Conservation (phyloP, 2,888 invertebrate genomes). For the Mythimna loreyi region DNA sequence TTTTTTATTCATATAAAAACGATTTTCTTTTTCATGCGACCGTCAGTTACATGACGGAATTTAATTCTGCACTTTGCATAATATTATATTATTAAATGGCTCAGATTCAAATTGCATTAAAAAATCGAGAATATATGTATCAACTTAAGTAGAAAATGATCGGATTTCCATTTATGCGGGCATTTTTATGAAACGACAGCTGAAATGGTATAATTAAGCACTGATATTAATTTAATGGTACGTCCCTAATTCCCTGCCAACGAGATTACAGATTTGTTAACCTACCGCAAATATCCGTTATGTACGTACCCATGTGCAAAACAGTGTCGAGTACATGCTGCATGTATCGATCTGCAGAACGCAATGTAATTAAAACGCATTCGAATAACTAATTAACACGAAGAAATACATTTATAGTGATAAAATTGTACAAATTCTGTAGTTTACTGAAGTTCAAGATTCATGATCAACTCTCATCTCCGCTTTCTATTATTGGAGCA, state of each 20-base stretch:
- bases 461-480: conserved; percentile 32
- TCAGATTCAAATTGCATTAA: background rate
- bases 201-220: conserved; percentile 50
- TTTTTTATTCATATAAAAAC: background rate
- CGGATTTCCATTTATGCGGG: conserved; percentile 17
- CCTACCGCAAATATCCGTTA: conserved; percentile 20
- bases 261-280: conserved; percentile 50
- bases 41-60: background rate
- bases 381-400: background rate
- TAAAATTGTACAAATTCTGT: conserved; percentile 11
- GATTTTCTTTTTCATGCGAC: background rate
- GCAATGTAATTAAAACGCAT: conserved; percentile 11
- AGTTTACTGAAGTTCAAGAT: conserved; percentile 14
- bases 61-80: background rate
- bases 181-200: conserved; percentile 33
- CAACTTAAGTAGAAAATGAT: conserved; percentile 8
- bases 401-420: background rate
- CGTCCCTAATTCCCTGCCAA: conserved; percentile 48
- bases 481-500: conserved; percentile 44
- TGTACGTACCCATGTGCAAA: conserved; percentile 1
- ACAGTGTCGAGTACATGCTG: conserved; percentile 1
- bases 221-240: conserved; percentile 54
- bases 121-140: background rate
- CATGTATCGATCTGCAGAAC: conserved; percentile 1
- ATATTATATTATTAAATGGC: background rate